Conservation (phyloP, 2,888 invertebrate genomes). For the Cinara cedri region DNA sequence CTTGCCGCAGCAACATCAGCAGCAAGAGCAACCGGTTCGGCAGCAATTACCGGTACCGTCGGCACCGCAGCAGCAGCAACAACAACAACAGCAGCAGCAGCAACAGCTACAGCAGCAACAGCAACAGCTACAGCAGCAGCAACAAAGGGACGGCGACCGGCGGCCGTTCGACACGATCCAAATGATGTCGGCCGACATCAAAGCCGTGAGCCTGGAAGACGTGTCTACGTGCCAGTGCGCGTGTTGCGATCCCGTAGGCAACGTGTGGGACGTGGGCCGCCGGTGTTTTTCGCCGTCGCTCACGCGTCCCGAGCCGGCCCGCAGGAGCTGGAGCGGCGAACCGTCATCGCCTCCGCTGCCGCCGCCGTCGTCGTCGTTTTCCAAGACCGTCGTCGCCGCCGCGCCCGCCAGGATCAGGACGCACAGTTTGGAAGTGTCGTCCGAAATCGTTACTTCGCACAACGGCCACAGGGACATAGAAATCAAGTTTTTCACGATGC, state of each 20-base stretch:
- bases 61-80: background rate
- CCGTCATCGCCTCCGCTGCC: constrained; percentile 64
- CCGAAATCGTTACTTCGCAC: constrained; percentile 78
- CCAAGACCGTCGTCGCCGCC: constrained; percentile 61
- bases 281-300: constrained; percentile 58
- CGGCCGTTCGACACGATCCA: constrained; percentile 49
- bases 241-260: constrained; percentile 76
- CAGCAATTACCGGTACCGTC: too few relatives aligned
- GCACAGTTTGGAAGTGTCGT: constrained; percentile 73
- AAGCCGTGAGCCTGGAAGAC: constrained; percentile 50
- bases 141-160: background rate
- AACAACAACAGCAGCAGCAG: constrained; percentile 1
- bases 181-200: constrained; percentile 50
- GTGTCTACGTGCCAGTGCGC: constrained; percentile 72
- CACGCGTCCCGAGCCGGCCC: constrained; percentile 50
- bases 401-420: constrained; percentile 60
- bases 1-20: constrained; percentile 9
- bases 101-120: background rate
- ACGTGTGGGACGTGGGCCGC: constrained; percentile 73
- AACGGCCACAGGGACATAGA: constrained; percentile 80
- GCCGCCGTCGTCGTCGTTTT: constrained; percentile 63
- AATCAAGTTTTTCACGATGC: constrained; percentile 76
- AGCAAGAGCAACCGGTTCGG: background rate
- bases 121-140: constrained; percentile 12
- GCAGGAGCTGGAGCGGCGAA: constrained; percentile 39